Percentiles rank a stretch among this genome's conserved stretches.
Evolutionary conservation across 1,140 invertebrate genomes (phyloP).

Genomic region (Atta colombica): DNA sequence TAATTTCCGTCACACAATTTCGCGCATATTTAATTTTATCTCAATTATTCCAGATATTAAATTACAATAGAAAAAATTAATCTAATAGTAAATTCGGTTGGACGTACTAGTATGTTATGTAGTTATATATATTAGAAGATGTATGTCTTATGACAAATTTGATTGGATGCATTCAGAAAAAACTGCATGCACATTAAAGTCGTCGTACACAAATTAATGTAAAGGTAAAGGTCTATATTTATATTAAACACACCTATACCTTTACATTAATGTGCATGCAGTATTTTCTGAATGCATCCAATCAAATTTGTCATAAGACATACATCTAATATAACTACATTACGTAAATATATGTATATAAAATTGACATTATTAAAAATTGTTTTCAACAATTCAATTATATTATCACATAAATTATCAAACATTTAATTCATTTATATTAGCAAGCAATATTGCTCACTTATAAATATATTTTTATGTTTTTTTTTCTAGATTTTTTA

Average conservation of each 20-base stretch:
- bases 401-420: not conserved
- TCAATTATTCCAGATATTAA: not conserved
- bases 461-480: no score
- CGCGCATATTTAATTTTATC: not conserved
- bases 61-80: conserved; percentile 1
- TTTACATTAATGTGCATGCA: no score
- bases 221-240: no score
- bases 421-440: conserved; percentile 1
- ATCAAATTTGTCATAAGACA: no score
- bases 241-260: no score
- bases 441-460: not conserved
- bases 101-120: not conserved
- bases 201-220: no score
- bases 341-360: not conserved
- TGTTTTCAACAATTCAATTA: not conserved
- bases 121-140: not conserved
- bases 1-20: conserved; percentile 7
- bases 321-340: not conserved
- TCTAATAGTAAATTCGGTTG: not conserved
- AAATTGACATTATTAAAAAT: not conserved
- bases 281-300: no score
- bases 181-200: no score
- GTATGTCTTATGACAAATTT: no score
- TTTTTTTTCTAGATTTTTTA: no score
- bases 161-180: no score